phyloP scores from a whole-genome alignment of 2,888 invertebrate species.

The Tenthredo livida region DNA sequence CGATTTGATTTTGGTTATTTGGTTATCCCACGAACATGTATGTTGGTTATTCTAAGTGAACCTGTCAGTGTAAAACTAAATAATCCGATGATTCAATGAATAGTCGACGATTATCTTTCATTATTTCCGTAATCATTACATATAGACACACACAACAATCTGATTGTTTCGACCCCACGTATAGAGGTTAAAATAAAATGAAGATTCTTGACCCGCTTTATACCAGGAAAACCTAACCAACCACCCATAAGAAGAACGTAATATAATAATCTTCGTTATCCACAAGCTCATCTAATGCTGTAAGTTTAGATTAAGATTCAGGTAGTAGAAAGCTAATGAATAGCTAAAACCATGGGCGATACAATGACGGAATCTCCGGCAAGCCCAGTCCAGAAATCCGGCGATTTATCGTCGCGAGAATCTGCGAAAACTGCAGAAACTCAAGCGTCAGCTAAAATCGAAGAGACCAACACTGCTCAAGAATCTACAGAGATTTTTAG shows the following conservation, averaged over 20 bases:
- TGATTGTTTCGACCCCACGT: neutral
- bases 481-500: neutral
- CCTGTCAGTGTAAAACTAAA: neutral
- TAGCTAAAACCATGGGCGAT: slow-evolving; percentile 5
- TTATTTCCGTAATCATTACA: neutral
- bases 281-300: neutral
- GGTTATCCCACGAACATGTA: neutral
- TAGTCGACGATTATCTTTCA: neutral
- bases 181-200: slow-evolving; percentile 16
- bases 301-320: slow-evolving; percentile 33
- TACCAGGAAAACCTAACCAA: neutral
- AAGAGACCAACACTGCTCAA: neutral
- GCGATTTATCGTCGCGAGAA: neutral
- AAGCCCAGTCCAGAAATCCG: neutral
- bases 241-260: neutral
- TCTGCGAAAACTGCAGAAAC: neutral
- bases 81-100: neutral
- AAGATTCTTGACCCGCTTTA: neutral
- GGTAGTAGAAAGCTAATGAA: neutral
- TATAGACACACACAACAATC: neutral
- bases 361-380: neutral
- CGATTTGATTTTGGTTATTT: slow-evolving; percentile 20
- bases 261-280: neutral
- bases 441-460: neutral
- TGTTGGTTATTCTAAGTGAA: neutral